phyloP scores from a whole-genome alignment of 1,140 invertebrate genomes.

The Diuraphis noxia region DNA sequence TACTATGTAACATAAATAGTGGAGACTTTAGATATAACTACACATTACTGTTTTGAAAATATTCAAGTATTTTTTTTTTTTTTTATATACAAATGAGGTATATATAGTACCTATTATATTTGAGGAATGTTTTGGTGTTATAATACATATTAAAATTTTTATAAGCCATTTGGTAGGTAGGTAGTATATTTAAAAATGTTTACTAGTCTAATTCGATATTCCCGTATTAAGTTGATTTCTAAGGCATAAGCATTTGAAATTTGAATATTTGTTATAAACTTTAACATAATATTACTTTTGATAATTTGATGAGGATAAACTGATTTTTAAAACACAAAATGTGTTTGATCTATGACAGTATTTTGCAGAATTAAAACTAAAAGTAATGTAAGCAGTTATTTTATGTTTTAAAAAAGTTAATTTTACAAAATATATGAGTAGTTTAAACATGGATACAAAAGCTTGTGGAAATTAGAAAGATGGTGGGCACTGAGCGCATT shows the following conservation, averaged over 20 bases:
- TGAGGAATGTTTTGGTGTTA: not conserved
- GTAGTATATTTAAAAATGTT: not conserved
- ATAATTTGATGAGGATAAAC: not conserved
- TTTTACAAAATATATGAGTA: not conserved
- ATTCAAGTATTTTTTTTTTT: no score
- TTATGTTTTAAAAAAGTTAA: not conserved
- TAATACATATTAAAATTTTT: not conserved
- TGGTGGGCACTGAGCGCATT: no score
- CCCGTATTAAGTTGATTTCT: not conserved
- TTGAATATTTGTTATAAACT: not conserved
- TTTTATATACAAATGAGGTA: not conserved
- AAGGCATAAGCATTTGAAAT: not conserved
- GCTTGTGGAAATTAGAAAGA: not conserved
- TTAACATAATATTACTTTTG: not conserved
- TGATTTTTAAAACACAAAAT: not conserved
- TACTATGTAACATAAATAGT: no score
- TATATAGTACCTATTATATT: not conserved
- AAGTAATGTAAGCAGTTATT: not conserved
- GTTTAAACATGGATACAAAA: not conserved
- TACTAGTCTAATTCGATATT: not conserved
- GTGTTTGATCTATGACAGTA: not conserved
- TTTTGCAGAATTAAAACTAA: not conserved
- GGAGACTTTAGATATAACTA: no score
- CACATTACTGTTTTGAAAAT: no score
- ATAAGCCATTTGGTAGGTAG: not conserved